phyloP scores from a whole-genome alignment of 1,140 invertebrate species.

The Drosophila bifasciata region DNA sequence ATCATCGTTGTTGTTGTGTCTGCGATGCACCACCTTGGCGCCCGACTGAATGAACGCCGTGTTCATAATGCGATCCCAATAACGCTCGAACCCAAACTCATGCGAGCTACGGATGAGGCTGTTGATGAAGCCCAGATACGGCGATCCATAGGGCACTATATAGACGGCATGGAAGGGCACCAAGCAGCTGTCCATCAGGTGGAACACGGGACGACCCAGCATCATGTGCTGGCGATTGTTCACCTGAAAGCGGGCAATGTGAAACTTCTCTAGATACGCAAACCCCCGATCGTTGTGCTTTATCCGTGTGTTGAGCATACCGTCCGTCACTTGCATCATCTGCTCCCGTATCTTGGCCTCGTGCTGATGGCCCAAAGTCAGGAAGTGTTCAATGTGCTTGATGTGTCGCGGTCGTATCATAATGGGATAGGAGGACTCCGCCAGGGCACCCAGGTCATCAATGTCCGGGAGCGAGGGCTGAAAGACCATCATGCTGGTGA shows the following conservation, averaged over 20 bases:
- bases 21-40: slow-evolving; percentile 38
- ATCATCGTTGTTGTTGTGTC: slow-evolving; percentile 50
- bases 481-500: slow-evolving; percentile 77
- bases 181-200: slow-evolving; percentile 77
- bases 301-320: slow-evolving; percentile 23
- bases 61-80: slow-evolving; percentile 78
- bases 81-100: slow-evolving; percentile 68
- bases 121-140: slow-evolving; percentile 75
- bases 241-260: slow-evolving; percentile 65
- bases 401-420: slow-evolving; percentile 51
- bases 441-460: slow-evolving; percentile 55
- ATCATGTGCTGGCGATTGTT: slow-evolving; percentile 58
- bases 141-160: slow-evolving; percentile 77
- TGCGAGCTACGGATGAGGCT: slow-evolving; percentile 59
- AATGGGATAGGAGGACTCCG: slow-evolving; percentile 51
- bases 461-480: slow-evolving; percentile 66
- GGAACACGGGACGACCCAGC: slow-evolving; percentile 61
- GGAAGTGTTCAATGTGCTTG: slow-evolving; percentile 61
- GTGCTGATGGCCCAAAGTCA: slow-evolving; percentile 41
- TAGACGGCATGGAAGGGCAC: slow-evolving; percentile 80
- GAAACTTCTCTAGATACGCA: slow-evolving; percentile 76
- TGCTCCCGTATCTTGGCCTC: slow-evolving; percentile 51
- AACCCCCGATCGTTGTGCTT: slow-evolving; percentile 53
- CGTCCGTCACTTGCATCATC: slow-evolving; percentile 51
- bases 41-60: slow-evolving; percentile 65